Conservation (phyloP, 2,888 invertebrate genomes). For the Stramonita haemastoma region DNA sequence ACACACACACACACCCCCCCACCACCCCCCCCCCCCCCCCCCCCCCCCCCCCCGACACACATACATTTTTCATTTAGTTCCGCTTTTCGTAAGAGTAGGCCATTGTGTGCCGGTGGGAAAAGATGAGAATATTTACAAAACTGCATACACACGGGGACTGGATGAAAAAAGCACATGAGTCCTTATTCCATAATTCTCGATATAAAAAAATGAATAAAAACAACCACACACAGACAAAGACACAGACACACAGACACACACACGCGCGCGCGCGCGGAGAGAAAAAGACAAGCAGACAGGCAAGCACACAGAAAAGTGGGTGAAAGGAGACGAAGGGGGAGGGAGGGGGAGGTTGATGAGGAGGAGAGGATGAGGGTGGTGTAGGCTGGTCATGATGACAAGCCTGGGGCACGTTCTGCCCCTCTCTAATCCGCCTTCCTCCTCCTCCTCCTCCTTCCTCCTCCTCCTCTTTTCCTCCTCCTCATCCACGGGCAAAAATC, state of each 20-base stretch:
- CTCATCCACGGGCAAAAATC: constrained; percentile 4
- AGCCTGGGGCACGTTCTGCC: not conserved
- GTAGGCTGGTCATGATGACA: not conserved
- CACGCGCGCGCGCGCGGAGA: not conserved
- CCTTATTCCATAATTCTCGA: too few relatives aligned
- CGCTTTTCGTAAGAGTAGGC: too few relatives aligned
- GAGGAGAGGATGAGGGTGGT: not conserved
- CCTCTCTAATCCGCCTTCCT: not conserved
- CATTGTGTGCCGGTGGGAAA: too few relatives aligned
- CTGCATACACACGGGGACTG: too few relatives aligned
- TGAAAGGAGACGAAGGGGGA: not conserved
- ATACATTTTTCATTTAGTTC: too few relatives aligned
- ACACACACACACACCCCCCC: too few relatives aligned
- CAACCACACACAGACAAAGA: not conserved
- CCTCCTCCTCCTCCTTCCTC: too few relatives aligned
- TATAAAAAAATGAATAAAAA: too few relatives aligned
- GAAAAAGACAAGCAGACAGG: not conserved
- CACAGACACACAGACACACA: not conserved
- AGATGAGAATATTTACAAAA: too few relatives aligned
- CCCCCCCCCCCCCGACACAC: too few relatives aligned
- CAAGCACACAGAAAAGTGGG: not conserved
- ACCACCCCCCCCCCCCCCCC: too few relatives aligned
- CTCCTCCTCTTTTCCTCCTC: not conserved
- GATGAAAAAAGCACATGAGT: too few relatives aligned
- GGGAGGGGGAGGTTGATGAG: not conserved